These are phyloP conservation scores for Hydrotaea diabolus DNA, from an alignment of 2,888 invertebrate species.

Conservation along the genomic window DNA sequence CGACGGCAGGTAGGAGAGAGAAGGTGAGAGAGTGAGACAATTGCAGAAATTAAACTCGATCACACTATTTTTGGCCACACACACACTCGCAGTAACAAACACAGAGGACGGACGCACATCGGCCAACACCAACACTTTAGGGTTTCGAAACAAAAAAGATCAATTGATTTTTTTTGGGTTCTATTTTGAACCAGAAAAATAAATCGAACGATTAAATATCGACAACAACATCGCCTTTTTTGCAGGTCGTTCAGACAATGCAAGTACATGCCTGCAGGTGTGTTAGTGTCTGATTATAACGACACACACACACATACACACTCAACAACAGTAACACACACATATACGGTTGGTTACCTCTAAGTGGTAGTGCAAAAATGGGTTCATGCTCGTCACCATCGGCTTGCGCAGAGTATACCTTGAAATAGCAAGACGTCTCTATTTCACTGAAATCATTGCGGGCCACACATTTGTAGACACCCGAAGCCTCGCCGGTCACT, in stretches of 20 bases:
- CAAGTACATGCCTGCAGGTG: constrained; percentile 26
- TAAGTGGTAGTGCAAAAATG: constrained; percentile 83
- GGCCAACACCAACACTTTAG: constrained; percentile 36
- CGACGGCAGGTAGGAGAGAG: background rate
- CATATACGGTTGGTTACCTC: constrained; percentile 85
- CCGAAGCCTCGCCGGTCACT: constrained; percentile 86
- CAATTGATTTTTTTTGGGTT: constrained; percentile 39
- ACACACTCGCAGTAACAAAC: constrained; percentile 36
- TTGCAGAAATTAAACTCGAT: constrained; percentile 40
- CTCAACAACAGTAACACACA: background rate
- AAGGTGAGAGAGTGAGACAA: constrained; percentile 57
- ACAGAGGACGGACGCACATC: constrained; percentile 17
- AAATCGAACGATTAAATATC: constrained; percentile 17
- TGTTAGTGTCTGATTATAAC: constrained; percentile 1
- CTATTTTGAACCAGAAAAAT: background rate
- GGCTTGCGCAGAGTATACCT: constrained; percentile 78
- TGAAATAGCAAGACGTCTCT: constrained; percentile 86
- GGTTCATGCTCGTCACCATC: constrained; percentile 80
- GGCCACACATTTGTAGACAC: constrained; percentile 91
- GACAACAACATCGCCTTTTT: background rate
- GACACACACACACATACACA: background rate
- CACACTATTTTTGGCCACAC: constrained; percentile 57
- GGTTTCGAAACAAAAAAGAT: constrained; percentile 44
- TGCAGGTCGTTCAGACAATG: too few relatives aligned
- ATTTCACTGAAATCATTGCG: constrained; percentile 88